Conservation (phyloP, 2,888 invertebrate genomes). For the Hecatera dysodea region DNA sequence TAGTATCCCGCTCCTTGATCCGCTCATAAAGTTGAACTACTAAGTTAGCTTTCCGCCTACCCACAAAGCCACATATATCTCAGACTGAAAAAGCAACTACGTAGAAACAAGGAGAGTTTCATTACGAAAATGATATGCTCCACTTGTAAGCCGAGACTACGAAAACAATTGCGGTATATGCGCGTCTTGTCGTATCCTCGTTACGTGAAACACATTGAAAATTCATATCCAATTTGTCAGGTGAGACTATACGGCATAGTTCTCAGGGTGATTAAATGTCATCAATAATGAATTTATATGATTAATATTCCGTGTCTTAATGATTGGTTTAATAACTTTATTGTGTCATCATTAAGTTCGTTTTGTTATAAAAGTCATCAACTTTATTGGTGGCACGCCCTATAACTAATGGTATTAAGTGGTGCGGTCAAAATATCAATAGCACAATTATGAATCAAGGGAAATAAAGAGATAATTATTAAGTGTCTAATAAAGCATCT, state of each 20-base stretch:
- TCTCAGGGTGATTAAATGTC: constrained; percentile 52
- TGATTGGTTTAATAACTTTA: constrained; percentile 29
- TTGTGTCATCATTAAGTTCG: constrained; percentile 7
- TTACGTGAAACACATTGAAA: constrained; percentile 43
- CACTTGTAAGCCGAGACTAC: constrained; percentile 31
- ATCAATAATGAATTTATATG: constrained; percentile 43
- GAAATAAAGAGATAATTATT: too few relatives aligned
- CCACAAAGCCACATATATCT: background rate
- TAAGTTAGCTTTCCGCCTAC: background rate
- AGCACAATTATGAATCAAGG: background rate
- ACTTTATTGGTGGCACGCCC: background rate
- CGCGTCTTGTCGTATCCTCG: constrained; percentile 11
- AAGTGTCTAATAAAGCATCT: too few relatives aligned
- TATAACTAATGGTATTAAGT: background rate
- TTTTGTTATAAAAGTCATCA: background rate
- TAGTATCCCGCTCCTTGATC: background rate
- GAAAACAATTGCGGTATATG: constrained; percentile 38
- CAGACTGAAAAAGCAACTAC: background rate
- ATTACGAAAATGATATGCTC: constrained; percentile 38
- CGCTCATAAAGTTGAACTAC: background rate
- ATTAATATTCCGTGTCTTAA: constrained; percentile 12
- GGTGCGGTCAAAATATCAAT: background rate
- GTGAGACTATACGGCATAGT: constrained; percentile 28
- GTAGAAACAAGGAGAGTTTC: constrained; percentile 8
- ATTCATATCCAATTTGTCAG: constrained; percentile 60